phyloP scores from a whole-genome alignment of 2,797 vertebrate species.

The Champsocephalus gunnari region DNA sequence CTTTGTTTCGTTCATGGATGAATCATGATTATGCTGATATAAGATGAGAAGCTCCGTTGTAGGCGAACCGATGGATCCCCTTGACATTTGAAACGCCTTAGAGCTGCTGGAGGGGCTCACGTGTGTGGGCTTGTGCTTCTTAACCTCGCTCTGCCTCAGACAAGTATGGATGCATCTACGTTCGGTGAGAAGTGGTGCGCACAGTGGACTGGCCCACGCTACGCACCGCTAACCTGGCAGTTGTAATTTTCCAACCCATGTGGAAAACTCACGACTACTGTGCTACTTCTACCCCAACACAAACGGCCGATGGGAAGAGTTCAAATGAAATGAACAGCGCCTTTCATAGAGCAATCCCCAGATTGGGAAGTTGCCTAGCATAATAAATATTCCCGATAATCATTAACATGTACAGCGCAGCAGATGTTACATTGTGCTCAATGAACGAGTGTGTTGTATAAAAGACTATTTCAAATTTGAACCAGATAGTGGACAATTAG shows the following conservation, averaged over 20 bases:
- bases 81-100: slow-evolving; percentile 77
- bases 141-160: slow-evolving; percentile 45
- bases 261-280: slow-evolving; percentile 47
- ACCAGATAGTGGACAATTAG: slow-evolving; percentile 73
- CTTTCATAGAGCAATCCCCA: slow-evolving; percentile 49
- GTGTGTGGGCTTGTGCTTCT: slow-evolving; percentile 39
- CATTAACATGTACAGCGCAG: slow-evolving; percentile 74
- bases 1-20: slow-evolving; percentile 55
- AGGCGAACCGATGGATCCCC: slow-evolving; percentile 71
- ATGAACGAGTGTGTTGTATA: slow-evolving; percentile 60
- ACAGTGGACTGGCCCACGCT: slow-evolving; percentile 29
- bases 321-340: slow-evolving; percentile 45
- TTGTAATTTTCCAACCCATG: slow-evolving; percentile 51
- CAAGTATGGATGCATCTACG: slow-evolving; percentile 38
- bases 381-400: slow-evolving; percentile 78
- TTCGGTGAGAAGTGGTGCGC: slow-evolving; percentile 46
- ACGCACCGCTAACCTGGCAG: slow-evolving; percentile 48
- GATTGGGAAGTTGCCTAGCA: slow-evolving; percentile 63
- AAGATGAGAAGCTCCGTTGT: slow-evolving; percentile 63
- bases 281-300: slow-evolving; percentile 19
- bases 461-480: slow-evolving; percentile 72
- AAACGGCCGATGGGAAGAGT: slow-evolving; percentile 45
- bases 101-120: slow-evolving; percentile 54
- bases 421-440: slow-evolving; percentile 74
- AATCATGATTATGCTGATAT: slow-evolving; percentile 62